A percentile compares a stretch with the other conserved stretches of the same genome.
Conservation (phyloP, 1,140 invertebrate species). For the Physella acuta region DNA sequence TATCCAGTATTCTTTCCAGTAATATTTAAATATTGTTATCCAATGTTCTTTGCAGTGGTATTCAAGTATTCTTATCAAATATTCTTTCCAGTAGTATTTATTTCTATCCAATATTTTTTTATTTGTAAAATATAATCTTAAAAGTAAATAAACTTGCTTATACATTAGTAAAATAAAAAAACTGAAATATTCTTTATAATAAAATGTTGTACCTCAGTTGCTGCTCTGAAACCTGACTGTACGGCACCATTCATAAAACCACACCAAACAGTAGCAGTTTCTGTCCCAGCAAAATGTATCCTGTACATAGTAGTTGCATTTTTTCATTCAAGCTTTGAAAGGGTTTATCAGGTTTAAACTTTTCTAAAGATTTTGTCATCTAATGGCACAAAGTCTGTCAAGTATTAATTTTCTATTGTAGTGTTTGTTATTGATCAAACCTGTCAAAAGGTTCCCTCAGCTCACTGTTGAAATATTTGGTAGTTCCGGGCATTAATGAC, state of each 20-base stretch:
- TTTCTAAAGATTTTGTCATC: no score
- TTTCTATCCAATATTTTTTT: neutral
- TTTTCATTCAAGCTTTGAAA: no score
- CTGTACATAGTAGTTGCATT: conserved; percentile 32
- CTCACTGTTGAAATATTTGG: conserved; percentile 38
- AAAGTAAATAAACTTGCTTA: neutral
- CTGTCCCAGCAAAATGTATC: conserved; percentile 59
- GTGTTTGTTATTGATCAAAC: no score
- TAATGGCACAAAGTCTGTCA: no score
- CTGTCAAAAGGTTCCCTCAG: conserved; percentile 43
- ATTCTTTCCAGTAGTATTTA: neutral
- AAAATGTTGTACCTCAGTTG: conserved; percentile 48
- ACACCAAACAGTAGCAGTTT: conserved; percentile 57
- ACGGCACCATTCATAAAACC: conserved; percentile 60
- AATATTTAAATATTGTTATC: neutral
- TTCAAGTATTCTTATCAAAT: neutral
- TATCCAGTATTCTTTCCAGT: neutral
- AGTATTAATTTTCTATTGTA: no score
- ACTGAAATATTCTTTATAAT: neutral
- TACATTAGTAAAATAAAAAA: neutral
- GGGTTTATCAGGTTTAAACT: no score
- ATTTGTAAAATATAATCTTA: neutral
- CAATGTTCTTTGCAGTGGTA: neutral
- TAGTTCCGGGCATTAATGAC: conserved; percentile 44
- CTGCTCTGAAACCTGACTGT: conserved; percentile 54